A percentile compares a stretch with the other conserved stretches of the same genome.
These are phyloP conservation scores for Sweltsa coloradensis DNA, from an alignment of 1,140 invertebrate species.

Conservation along the genomic window DNA sequence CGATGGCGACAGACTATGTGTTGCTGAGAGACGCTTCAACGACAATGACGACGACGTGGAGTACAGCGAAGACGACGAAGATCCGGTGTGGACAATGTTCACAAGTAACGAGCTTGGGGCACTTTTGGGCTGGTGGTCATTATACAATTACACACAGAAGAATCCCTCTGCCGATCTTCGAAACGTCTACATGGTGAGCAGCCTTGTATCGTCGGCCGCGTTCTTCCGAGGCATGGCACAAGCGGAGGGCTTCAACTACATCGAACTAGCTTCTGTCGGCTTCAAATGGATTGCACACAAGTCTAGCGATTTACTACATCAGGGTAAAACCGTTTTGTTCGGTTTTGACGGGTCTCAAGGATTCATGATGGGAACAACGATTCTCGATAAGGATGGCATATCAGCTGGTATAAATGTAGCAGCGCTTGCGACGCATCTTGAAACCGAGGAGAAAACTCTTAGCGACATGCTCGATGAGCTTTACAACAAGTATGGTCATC, in stretches of 20 bases:
- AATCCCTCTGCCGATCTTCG: conserved; percentile 33
- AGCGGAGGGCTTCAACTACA: conserved; percentile 71
- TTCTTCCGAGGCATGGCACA: conserved; percentile 76
- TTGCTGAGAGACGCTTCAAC: conserved; percentile 61
- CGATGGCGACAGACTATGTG: conserved; percentile 91
- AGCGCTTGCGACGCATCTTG: conserved; percentile 66
- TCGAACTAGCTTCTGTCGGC: no score
- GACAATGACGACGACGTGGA: no score
- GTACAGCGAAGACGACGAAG: no score
- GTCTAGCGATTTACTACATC: conserved; percentile 49
- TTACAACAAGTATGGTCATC: conserved; percentile 72
- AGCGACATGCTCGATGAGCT: conserved; percentile 65
- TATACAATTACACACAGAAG: conserved; percentile 42
- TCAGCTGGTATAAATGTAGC: conserved; percentile 67
- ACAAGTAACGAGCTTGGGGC: conserved; percentile 93
- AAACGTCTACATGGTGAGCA: conserved; percentile 73
- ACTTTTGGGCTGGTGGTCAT: conserved; percentile 87
- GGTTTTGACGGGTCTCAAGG: conserved; percentile 93
- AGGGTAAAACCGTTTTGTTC: conserved; percentile 71
- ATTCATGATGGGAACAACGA: conserved; percentile 80
- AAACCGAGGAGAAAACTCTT: conserved; percentile 50
- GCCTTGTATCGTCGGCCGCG: conserved; percentile 96
- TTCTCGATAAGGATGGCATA: conserved; percentile 94
- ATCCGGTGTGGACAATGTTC: conserved; percentile 86
- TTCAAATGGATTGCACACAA: conserved; percentile 99